A percentile compares a stretch with the other conserved stretches of the same genome.
These are phyloP conservation scores for Elanoides forficatus DNA, from an alignment of 2,113 vertebrate genomes.

Conservation along the genomic window DNA sequence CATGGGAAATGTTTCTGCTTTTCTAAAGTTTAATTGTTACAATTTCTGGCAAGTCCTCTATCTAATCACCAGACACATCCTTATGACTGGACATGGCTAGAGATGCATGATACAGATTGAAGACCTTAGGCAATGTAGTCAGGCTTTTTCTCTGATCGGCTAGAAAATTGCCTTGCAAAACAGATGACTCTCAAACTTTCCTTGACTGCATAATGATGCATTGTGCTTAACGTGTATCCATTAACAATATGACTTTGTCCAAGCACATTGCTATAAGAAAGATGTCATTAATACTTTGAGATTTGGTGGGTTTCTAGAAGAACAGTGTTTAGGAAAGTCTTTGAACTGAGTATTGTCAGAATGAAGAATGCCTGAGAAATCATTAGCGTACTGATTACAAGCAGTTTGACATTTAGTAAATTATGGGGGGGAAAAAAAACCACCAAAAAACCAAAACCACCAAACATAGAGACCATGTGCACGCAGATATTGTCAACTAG, in stretches of 20 bases:
- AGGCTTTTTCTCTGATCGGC: background rate
- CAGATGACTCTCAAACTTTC: conserved; percentile 4
- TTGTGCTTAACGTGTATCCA: background rate
- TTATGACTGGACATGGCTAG: background rate
- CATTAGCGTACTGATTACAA: background rate
- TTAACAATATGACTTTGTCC: background rate
- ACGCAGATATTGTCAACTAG: background rate
- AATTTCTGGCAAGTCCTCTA: background rate
- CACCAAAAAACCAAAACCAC: too few species aligned
- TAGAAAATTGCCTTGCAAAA: background rate
- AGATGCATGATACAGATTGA: background rate
- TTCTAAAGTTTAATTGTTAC: background rate
- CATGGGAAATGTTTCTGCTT: background rate
- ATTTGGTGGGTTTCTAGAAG: background rate
- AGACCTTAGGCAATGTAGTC: background rate
- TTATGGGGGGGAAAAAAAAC: too few species aligned
- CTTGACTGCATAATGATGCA: background rate
- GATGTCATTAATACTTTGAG: background rate
- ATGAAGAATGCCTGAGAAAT: background rate
- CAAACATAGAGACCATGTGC: background rate
- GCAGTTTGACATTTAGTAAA: background rate
- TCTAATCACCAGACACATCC: background rate
- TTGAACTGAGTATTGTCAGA: background rate
- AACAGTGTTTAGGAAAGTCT: background rate
- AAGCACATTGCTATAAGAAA: background rate